Percentiles rank a stretch among this genome's conserved stretches.
Evolutionary conservation across 2,797 vertebrate species (phyloP).

Genomic region (Eulemur rubriventer): DNA sequence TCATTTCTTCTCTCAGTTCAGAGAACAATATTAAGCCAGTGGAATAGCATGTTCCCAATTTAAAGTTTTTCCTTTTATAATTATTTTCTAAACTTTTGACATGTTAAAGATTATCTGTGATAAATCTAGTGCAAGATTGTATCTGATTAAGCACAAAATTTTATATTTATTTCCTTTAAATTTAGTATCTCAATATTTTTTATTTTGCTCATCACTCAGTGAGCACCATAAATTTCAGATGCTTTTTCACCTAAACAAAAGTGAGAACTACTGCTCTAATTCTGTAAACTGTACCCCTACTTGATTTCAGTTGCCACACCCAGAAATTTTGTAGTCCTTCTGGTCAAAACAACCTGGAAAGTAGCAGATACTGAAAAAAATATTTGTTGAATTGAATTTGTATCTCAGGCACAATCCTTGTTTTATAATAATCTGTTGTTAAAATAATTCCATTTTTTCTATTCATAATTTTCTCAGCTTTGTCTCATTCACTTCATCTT

Average conservation of each 20-base stretch:
- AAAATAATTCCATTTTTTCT: background rate
- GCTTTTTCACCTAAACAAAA: background rate
- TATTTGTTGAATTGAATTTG: background rate
- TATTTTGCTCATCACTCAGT: background rate
- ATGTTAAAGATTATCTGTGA: background rate
- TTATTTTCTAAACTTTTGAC: background rate
- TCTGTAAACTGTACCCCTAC: background rate
- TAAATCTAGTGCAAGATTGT: background rate
- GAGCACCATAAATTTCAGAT: background rate
- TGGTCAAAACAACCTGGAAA: background rate
- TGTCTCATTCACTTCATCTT: background rate
- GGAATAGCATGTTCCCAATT: background rate
- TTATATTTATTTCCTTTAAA: constrained; percentile 1
- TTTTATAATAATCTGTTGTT: background rate
- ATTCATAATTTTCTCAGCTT: background rate
- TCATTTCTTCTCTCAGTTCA: background rate
- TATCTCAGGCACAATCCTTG: background rate
- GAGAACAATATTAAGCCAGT: background rate
- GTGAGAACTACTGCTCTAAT: background rate
- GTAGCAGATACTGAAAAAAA: background rate
- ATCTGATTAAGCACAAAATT: background rate
- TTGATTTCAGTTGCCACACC: constrained; percentile 19
- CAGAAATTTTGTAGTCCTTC: background rate
- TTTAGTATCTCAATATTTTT: background rate
- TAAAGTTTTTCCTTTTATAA: background rate